Evolutionary conservation across 2,797 vertebrate species (phyloP), one percentile per base, ranked within the genome.

Genomic region (Sus cebifrons): DNA sequence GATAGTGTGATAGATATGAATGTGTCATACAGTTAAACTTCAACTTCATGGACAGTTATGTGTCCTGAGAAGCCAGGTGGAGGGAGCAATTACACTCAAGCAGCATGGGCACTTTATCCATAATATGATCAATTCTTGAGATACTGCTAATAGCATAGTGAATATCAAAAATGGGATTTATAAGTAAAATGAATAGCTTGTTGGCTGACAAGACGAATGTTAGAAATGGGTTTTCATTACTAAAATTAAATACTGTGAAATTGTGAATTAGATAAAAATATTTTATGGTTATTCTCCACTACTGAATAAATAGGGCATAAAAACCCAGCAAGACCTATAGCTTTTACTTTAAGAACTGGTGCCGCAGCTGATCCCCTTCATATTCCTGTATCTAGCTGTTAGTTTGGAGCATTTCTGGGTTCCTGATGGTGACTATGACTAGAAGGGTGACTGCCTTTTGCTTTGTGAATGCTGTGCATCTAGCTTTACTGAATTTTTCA

Each of bases 181-280:
- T 4, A 40, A 27, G 29, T 73, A 91, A 91, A 94, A 95, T 70
- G 17, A 82, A 78, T 52, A 88, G 29, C n/a, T 68, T 92, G 74
- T 40, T 92, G 56, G 52, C 84, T 96, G 94, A 96, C n/a, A 92
- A 91, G 54, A 85, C 62, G 23, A 95, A 85, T 44, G 74, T 56
- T 49, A 92, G 21, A 90, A 95, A 74, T 65, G 12, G 20, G 36
- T 8, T 93, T 94, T 91, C 29, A n/a, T 74, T 85, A 49, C 21
- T 70, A 78, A 93, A 90, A 82, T 82, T 91, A 94, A 94, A 86
- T 82, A 96, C 9, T 1, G 16, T 84, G 23, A 13, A 89, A 75
- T 16, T 92, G 5, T 74, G 14, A 91, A 78, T 86, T 83, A 87
- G 32, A 84, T 56, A 75, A 82, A 82, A 62, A 32, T 78, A 83